Evolutionary conservation across 2,888 invertebrate species (phyloP), one percentile per base, ranked within the genome.

Genomic region (Hypolimnas misippus): DNA sequence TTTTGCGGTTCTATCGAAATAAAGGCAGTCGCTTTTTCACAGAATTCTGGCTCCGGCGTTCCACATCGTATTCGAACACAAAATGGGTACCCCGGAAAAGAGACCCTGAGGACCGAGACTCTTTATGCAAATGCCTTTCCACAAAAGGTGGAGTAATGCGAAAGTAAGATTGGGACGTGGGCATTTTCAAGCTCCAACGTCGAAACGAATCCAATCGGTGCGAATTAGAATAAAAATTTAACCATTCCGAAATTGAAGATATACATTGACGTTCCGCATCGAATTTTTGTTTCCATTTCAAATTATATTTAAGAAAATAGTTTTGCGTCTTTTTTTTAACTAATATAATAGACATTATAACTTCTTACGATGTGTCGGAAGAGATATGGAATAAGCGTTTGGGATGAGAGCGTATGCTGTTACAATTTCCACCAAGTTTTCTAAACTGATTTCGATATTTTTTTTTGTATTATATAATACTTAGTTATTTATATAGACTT

Each of bases 61-160:
- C 49, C 73, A 73, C 76, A 78, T 84, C 81, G 82, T 83, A 84
- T 88, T 88, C 81, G 82, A 82, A 83, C 86, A 84, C 84, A 86
- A 89, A 89, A 89, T 87, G 81, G 87, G 79, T 86, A 86, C 83
- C 78, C 85, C 83, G 82, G 84, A 84, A 89, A 89, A 80, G 86
- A 77, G 86, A 83, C 89, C 90, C 89, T 69, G 77, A 87, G 90
- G 90, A 89, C 83, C 79, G 75, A 75, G 81, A 77, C 84, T 87
- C 85, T 89, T 90, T 90, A 90, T 89, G 90, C 84, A 89, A 89
- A 90, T 89, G 44, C 81, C 78, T 68, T 79, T 77, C 80, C 82
- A 87, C 84, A 89, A 89, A 89, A 87, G 87, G 83, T 85, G 75
- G 79, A 78, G 83, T 82, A 82, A 84, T 82, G 81, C 79, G 75